Conservation (phyloP, 2,113 vertebrate genomes). For the Gracilinanus agilis region DNA sequence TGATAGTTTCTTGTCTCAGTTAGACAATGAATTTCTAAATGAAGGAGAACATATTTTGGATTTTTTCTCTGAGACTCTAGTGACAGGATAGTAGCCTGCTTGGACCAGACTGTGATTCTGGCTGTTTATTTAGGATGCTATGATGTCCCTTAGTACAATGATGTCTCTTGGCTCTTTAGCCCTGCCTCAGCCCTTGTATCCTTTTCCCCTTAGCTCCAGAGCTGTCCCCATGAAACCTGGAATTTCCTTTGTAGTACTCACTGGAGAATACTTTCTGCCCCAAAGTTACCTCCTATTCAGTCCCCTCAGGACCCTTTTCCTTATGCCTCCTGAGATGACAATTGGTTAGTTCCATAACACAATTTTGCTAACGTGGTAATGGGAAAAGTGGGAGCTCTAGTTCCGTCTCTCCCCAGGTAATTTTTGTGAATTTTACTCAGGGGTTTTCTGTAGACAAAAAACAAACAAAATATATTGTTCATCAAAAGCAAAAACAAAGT, state of each 20-base stretch:
- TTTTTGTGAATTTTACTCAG: constrained; percentile 74
- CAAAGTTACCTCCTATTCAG: constrained; percentile 18
- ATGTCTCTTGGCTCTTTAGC: background rate
- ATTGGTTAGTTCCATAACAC: constrained; percentile 75
- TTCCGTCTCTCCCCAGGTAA: constrained; percentile 71
- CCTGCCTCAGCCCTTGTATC: background rate
- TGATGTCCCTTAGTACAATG: background rate
- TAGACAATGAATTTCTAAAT: no score
- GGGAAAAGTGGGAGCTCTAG: constrained; percentile 26
- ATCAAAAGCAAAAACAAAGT: constrained; percentile 79
- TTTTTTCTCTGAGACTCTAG: background rate
- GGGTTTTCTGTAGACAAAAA: constrained; percentile 78
- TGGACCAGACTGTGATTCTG: background rate
- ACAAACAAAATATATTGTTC: constrained; percentile 76
- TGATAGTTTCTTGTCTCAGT: no score
- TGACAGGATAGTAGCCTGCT: background rate
- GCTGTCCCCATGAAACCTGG: background rate
- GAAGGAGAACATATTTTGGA: no score
- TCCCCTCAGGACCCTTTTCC: constrained; percentile 32
- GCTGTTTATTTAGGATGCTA: background rate
- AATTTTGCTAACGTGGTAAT: constrained; percentile 71
- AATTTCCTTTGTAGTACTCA: background rate
- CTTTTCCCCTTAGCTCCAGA: background rate
- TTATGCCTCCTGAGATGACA: constrained; percentile 72
- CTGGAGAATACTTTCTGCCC: background rate